phyloP scores from a whole-genome alignment of 2,888 invertebrate species.

The Crepidodera aurea region DNA sequence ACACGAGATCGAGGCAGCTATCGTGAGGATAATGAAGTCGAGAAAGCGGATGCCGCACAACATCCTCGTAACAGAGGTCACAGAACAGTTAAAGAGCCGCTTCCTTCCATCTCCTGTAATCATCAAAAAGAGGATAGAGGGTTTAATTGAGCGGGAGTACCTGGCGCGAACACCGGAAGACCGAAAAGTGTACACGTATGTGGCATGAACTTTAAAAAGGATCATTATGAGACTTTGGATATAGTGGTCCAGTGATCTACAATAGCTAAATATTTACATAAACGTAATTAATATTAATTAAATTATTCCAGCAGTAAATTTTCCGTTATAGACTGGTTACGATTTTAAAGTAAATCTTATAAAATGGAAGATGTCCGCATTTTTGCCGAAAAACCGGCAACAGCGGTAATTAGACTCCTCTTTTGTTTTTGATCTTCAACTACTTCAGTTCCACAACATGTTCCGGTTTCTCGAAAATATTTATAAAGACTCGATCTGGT shows the following conservation, averaged over 20 bases:
- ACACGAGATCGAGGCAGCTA: slow-evolving; percentile 99
- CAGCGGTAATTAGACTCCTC: not conserved
- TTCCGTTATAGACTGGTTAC: slow-evolving; percentile 11
- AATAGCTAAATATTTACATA: slow-evolving; percentile 48
- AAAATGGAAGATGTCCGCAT: not conserved
- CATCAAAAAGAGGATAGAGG: slow-evolving; percentile 99
- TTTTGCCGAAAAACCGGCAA: slow-evolving; percentile 10
- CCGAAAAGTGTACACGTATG: slow-evolving; percentile 95
- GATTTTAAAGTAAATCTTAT: slow-evolving; percentile 1
- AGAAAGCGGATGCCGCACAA: slow-evolving; percentile 95
- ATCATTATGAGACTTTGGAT: slow-evolving; percentile 37
- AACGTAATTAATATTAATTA: slow-evolving; percentile 46
- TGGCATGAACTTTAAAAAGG: slow-evolving; percentile 72
- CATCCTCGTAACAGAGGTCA: slow-evolving; percentile 95
- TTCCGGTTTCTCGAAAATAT: no score
- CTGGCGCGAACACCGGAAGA: slow-evolving; percentile 97
- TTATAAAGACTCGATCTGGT: no score
- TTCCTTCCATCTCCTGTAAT: slow-evolving; percentile 98
- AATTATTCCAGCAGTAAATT: slow-evolving; percentile 45
- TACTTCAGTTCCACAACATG: no score
- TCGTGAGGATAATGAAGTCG: slow-evolving; percentile 99
- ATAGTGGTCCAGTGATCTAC: slow-evolving; percentile 43
- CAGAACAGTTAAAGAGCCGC: slow-evolving; percentile 94
- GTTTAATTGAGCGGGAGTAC: slow-evolving; percentile 98
- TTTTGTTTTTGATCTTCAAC: no score